A percentile compares a stretch with the other conserved stretches of the same genome.
phyloP scores from a whole-genome alignment of 2,888 invertebrate genomes.

The Drosophila cyrtoloma region DNA sequence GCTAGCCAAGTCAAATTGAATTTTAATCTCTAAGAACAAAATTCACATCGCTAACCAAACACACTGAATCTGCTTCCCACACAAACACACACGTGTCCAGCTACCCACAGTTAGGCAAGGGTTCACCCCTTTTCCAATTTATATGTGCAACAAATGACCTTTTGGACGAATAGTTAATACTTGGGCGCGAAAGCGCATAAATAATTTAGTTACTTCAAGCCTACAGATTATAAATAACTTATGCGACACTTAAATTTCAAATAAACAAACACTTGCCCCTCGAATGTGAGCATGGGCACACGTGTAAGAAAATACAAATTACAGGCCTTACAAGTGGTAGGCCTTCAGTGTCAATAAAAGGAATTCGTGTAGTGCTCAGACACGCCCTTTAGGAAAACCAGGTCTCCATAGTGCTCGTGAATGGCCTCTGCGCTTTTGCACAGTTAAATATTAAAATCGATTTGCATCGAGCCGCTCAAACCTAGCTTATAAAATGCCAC shows the following conservation, averaged over 20 bases:
- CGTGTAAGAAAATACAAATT: neutral
- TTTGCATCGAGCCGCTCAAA: constrained; percentile 13
- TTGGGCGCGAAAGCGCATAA: constrained; percentile 36
- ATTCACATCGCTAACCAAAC: neutral
- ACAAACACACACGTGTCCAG: neutral
- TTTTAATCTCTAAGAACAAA: constrained; percentile 6
- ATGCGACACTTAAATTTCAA: constrained; percentile 28
- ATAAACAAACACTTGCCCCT: constrained; percentile 32
- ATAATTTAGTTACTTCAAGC: constrained; percentile 58
- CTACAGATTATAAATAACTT: constrained; percentile 45
- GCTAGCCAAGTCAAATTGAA: constrained; percentile 5
- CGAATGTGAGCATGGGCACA: neutral
- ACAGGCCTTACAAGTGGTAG: constrained; percentile 41
- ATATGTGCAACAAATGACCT: constrained; percentile 6
- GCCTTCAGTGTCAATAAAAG: constrained; percentile 38
- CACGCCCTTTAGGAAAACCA: constrained; percentile 13
- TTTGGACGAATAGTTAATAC: constrained; percentile 27
- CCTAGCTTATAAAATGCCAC: constrained; percentile 8
- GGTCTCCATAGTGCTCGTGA: neutral
- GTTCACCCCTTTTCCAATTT: constrained; percentile 21
- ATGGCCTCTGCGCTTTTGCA: neutral
- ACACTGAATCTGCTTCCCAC: neutral
- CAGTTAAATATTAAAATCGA: constrained; percentile 48
- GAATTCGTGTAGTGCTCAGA: constrained; percentile 5
- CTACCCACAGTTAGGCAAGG: neutral